Evolutionary conservation across 2,888 invertebrate genomes (phyloP).

Genomic region (Polydesmus complanatus): DNA sequence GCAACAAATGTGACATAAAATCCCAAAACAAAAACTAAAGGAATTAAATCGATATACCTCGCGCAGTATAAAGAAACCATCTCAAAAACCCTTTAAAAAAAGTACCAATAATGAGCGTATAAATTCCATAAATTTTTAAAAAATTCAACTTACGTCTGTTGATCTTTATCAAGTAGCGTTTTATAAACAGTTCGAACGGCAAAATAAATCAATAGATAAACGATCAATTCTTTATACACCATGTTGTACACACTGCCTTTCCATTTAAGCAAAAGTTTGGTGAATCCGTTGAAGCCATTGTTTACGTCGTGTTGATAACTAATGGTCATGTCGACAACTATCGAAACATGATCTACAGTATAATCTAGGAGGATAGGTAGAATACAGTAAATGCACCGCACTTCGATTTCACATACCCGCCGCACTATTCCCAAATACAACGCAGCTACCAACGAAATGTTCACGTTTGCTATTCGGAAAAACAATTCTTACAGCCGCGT

Average conservation of each 20-base stretch:
- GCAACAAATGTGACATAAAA: constrained; percentile 88
- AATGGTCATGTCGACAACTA: too few relatives aligned
- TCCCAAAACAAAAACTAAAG: constrained; percentile 85
- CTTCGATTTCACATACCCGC: too few relatives aligned
- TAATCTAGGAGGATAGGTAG: too few relatives aligned
- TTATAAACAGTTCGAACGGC: background rate
- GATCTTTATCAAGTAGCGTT: background rate
- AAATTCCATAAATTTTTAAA: background rate
- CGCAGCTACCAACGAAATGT: too few relatives aligned
- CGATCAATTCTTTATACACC: background rate
- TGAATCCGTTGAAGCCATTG: background rate
- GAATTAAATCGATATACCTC: constrained; percentile 72
- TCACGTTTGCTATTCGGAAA: too few relatives aligned
- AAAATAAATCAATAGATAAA: background rate
- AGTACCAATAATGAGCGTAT: background rate
- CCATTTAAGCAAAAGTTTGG: background rate
- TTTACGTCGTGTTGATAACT: background rate
- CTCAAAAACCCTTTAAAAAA: constrained; percentile 54
- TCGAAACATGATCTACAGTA: too few relatives aligned
- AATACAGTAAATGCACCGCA: too few relatives aligned
- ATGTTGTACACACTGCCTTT: background rate
- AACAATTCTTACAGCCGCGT: too few relatives aligned
- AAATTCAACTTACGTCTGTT: background rate
- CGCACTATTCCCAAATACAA: too few relatives aligned
- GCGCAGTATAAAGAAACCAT: constrained; percentile 70